phyloP scores from a whole-genome alignment of 2,797 vertebrate species.

The Australoheros facetus region DNA sequence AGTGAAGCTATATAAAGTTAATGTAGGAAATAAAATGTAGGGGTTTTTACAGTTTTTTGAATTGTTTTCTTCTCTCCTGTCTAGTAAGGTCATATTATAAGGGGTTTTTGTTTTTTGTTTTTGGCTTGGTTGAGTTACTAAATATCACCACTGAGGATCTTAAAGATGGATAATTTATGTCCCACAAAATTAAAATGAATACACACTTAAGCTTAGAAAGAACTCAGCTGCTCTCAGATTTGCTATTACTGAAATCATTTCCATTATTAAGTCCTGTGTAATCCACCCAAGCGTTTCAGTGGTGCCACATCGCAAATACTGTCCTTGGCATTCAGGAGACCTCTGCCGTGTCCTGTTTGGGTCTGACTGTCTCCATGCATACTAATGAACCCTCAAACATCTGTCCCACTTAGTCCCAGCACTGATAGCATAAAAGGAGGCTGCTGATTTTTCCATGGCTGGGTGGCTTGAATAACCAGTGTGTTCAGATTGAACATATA shows the following conservation, averaged over 20 bases:
- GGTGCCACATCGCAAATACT: constrained; percentile 49
- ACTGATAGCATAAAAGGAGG: constrained; percentile 66
- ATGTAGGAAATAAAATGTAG: too few relatives aligned
- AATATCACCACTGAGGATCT: background rate
- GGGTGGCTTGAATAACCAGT: constrained; percentile 76
- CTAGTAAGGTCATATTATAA: too few relatives aligned
- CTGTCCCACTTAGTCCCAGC: constrained; percentile 79
- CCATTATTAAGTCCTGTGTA: constrained; percentile 23
- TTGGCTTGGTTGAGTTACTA: background rate
- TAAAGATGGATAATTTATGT: background rate
- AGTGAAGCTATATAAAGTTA: too few relatives aligned
- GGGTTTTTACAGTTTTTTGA: too few relatives aligned
- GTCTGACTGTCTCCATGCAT: constrained; percentile 72
- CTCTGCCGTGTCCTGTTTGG: constrained; percentile 74
- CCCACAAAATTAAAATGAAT: background rate
- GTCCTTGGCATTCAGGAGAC: constrained; percentile 82
- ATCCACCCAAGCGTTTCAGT: constrained; percentile 53
- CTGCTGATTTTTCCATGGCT: constrained; percentile 75
- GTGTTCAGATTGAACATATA: constrained; percentile 71
- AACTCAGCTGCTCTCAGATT: constrained; percentile 3
- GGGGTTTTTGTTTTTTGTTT: background rate
- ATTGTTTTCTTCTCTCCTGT: too few relatives aligned
- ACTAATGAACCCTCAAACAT: constrained; percentile 84
- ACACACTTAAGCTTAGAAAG: background rate
- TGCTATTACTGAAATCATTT: constrained; percentile 28